Conservation (phyloP, 35 echinoderm and acorn worm species). For the Heliocidaris tuberculata region DNA sequence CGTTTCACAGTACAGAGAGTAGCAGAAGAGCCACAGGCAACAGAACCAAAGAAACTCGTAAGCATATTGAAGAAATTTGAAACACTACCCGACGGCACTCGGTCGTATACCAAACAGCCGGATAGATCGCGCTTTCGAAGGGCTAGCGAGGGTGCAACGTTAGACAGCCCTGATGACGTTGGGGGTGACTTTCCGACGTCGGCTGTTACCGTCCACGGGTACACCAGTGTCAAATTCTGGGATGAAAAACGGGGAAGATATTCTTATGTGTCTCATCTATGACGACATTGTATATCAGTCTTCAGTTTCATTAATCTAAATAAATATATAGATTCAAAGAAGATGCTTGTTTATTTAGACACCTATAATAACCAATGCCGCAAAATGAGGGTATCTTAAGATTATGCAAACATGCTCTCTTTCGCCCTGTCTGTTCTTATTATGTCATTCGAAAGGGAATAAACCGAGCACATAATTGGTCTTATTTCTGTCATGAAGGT, state of each 20-base stretch:
- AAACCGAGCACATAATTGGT: too few relatives aligned
- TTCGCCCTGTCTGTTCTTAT: too few relatives aligned
- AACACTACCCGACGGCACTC: neutral
- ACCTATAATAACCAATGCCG: neutral
- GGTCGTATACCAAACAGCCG: neutral
- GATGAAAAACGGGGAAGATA: neutral
- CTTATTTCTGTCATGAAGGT: too few relatives aligned
- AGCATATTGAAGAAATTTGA: slow-evolving; percentile 13
- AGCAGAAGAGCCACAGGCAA: neutral
- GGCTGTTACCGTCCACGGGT: neutral
- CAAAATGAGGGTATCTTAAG: too few relatives aligned
- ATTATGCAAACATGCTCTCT: too few relatives aligned
- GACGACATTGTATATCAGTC: neutral
- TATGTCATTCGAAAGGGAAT: too few relatives aligned
- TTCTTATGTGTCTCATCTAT: neutral
- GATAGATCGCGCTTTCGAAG: neutral
- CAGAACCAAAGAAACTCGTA: neutral
- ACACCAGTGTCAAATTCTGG: neutral
- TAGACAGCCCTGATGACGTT: neutral
- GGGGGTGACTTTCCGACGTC: neutral
- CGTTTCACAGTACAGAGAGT: slow-evolving; percentile 36
- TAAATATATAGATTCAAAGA: too few relatives aligned
- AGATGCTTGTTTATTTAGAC: too few relatives aligned
- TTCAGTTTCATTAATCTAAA: too few relatives aligned
- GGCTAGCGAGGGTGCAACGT: neutral